phyloP scores from a whole-genome alignment of 2,113 vertebrate genomes.

The Amia ocellicauda region DNA sequence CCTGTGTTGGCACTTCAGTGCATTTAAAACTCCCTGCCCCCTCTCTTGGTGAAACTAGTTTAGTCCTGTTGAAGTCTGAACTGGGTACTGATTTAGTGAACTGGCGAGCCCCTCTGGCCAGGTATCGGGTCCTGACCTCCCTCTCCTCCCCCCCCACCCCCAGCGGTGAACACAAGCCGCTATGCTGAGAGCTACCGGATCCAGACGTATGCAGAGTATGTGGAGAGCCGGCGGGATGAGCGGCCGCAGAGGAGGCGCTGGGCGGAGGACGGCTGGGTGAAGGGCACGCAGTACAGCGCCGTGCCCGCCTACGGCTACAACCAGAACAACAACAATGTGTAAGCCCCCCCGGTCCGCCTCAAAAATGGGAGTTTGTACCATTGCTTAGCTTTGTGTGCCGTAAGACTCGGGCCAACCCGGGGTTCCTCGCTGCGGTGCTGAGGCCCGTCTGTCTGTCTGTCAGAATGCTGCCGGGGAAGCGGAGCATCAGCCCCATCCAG shows the following conservation, averaged over 20 bases:
- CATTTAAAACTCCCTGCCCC: no score
- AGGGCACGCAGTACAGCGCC: slow-evolving; percentile 52
- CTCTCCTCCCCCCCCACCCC: neutral
- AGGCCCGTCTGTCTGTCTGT: neutral
- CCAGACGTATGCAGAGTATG: slow-evolving; percentile 92
- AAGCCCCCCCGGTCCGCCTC: no score
- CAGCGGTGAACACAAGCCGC: slow-evolving; percentile 94
- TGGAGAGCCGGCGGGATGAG: slow-evolving; percentile 74
- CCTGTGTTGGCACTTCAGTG: no score
- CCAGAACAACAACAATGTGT: no score
- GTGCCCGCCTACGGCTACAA: slow-evolving; percentile 43
- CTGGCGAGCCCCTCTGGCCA: no score
- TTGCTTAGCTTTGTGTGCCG: no score
- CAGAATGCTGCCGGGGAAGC: slow-evolving; percentile 65
- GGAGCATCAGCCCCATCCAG: slow-evolving; percentile 78
- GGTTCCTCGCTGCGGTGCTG: neutral
- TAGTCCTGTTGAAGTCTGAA: no score
- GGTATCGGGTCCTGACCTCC: no score
- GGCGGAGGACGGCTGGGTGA: slow-evolving; percentile 82
- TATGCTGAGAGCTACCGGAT: slow-evolving; percentile 96
- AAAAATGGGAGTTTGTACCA: no score
- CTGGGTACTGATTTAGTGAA: no score
- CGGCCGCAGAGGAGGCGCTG: slow-evolving; percentile 74
- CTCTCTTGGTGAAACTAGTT: no score
- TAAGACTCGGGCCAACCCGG: neutral